phyloP scores from a whole-genome alignment of 2,797 vertebrate species.

The Odontamblyopus rebecca region DNA sequence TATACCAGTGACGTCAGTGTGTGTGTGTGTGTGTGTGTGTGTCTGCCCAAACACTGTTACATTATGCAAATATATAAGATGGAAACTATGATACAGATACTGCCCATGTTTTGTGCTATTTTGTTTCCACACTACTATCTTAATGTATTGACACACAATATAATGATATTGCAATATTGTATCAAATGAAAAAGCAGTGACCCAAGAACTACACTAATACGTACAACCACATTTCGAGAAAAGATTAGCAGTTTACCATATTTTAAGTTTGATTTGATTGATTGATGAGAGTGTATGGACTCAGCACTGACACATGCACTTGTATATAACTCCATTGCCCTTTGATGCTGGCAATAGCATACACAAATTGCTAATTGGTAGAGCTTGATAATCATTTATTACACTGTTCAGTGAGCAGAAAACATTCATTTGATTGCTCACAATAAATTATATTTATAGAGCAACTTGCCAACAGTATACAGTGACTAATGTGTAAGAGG shows the following conservation, averaged over 20 bases:
- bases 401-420: conserved; percentile 52
- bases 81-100: background rate
- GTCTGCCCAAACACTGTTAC: conserved; percentile 6
- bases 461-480: conserved; percentile 20
- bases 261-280: no score
- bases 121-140: conserved; percentile 1
- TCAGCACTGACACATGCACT: background rate
- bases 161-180: no score
- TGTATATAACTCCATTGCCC: conserved; percentile 6
- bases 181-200: no score
- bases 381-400: conserved; percentile 52
- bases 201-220: no score
- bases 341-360: conserved; percentile 32
- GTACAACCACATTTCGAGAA: no score
- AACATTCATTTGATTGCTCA: conserved; percentile 53
- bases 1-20: conserved; percentile 22
- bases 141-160: no score
- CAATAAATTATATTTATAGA: conserved; percentile 47
- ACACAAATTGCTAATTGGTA: conserved; percentile 48
- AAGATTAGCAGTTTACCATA: no score
- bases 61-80: background rate
- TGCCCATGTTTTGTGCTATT: background rate
- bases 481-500: conserved; percentile 14
- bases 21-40: conserved; percentile 13
- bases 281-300: no score